Conservation (phyloP, 2,888 invertebrate species). For the Graphium colonna region DNA sequence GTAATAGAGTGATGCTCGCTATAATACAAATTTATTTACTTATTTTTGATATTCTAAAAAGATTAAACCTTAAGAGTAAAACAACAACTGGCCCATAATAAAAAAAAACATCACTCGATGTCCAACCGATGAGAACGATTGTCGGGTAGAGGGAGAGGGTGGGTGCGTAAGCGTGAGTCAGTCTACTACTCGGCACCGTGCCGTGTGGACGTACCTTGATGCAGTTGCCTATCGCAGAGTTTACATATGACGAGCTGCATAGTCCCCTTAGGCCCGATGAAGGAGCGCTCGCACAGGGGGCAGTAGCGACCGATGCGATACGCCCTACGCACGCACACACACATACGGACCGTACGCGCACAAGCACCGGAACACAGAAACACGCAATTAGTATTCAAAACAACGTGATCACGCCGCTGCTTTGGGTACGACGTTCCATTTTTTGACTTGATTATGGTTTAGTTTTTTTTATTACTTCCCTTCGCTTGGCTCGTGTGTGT, state of each 20-base stretch:
- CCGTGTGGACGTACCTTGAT: conserved; percentile 73
- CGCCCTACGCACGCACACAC: conserved; percentile 80
- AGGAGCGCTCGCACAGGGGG: conserved; percentile 85
- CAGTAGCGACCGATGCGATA: conserved; percentile 87
- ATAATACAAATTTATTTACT: too few relatives aligned
- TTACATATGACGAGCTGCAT: conserved; percentile 82
- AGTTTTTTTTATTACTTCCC: conserved; percentile 53
- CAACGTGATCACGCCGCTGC: conserved; percentile 38
- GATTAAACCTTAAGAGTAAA: too few relatives aligned
- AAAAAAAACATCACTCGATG: conserved; percentile 11
- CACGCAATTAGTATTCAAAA: conserved; percentile 73
- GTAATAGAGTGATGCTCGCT: conserved; percentile 24
- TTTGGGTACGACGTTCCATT: conserved; percentile 26
- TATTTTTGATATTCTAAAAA: too few relatives aligned
- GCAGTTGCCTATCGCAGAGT: conserved; percentile 79
- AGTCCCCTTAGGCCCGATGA: conserved; percentile 83
- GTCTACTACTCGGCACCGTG: conserved; percentile 33
- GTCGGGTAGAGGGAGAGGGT: not conserved
- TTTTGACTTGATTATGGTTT: not conserved
- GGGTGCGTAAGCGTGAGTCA: conserved; percentile 24
- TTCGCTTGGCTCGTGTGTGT: conserved; percentile 34
- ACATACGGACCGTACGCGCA: conserved; percentile 67
- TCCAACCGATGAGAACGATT: not conserved
- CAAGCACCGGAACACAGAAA: conserved; percentile 78
- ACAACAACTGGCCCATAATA: not conserved